These are phyloP conservation scores for Macroramphosus scolopax DNA, from an alignment of 2,797 vertebrate genomes.

Conservation along the genomic window DNA sequence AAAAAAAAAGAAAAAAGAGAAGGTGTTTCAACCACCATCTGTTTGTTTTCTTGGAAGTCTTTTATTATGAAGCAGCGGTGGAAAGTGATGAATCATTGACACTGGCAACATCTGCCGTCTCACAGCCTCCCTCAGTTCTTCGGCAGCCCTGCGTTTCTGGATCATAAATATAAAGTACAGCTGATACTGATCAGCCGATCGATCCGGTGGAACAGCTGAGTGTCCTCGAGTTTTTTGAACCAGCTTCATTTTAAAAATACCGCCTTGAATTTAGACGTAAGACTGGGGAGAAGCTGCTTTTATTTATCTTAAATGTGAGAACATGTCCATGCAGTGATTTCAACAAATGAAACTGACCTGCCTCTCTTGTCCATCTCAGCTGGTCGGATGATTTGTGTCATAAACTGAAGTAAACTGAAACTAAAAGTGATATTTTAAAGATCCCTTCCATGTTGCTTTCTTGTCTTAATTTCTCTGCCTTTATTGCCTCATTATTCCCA, in stretches of 20 bases:
- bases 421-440: constrained; percentile 4
- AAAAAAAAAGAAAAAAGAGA: background rate
- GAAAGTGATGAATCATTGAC: constrained; percentile 50
- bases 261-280: no score
- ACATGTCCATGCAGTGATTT: no score
- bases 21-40: constrained; percentile 38
- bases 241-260: no score
- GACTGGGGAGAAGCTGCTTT: no score
- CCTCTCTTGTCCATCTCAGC: no score
- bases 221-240: no score
- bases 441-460: constrained; percentile 17
- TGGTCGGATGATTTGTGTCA: constrained; percentile 1
- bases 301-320: no score
- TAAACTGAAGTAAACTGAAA: constrained; percentile 14
- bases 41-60: constrained; percentile 49
- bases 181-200: background rate
- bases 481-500: constrained; percentile 15
- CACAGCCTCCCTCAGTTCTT: constrained; percentile 41
- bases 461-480: constrained; percentile 18
- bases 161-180: background rate
- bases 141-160: background rate
- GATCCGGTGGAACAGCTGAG: background rate
- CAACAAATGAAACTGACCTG: no score
- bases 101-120: constrained; percentile 50
- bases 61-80: constrained; percentile 57